A percentile compares a stretch with the other conserved stretches of the same genome.
Conservation (phyloP, 92 coral and sea anemone species). For the Isaurus tuberculatus region DNA sequence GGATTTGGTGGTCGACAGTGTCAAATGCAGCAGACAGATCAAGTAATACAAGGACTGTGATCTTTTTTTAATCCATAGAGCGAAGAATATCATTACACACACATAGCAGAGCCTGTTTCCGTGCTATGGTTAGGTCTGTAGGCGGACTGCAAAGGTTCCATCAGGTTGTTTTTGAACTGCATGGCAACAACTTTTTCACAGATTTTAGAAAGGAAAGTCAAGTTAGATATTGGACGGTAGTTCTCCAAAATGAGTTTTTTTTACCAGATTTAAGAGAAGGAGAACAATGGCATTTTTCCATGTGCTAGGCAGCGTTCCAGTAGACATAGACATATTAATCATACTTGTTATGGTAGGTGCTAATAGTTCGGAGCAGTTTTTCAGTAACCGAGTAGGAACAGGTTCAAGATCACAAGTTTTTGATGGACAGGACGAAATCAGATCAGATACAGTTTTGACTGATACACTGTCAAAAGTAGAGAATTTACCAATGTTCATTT, state of each 20-base stretch:
- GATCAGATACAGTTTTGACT: background rate
- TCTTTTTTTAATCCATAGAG: background rate
- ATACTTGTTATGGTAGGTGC: background rate
- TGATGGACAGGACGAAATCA: background rate
- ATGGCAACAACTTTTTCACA: slow-evolving; percentile 20
- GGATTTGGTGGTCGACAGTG: background rate
- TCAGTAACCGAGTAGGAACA: background rate
- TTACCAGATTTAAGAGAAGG: background rate
- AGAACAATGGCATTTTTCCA: background rate
- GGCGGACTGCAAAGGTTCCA: slow-evolving; percentile 1
- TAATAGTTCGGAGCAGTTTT: background rate
- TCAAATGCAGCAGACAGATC: background rate
- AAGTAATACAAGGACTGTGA: slow-evolving; percentile 2
- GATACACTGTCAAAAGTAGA: background rate
- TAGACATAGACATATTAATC: background rate
- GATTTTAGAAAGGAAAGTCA: slow-evolving; percentile 10
- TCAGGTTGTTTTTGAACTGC: background rate
- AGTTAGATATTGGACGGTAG: slow-evolving; percentile 8
- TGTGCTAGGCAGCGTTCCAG: background rate
- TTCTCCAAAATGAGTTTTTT: background rate
- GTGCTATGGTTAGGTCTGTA: slow-evolving; percentile 2
- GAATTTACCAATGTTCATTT: background rate
- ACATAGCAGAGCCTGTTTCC: background rate
- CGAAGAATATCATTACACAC: background rate
- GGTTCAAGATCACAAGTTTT: background rate